Evolutionary conservation across 2,797 vertebrate genomes (phyloP), one percentile per base, ranked within the genome.

Genomic region (Chiroxiphia lanceolata): DNA sequence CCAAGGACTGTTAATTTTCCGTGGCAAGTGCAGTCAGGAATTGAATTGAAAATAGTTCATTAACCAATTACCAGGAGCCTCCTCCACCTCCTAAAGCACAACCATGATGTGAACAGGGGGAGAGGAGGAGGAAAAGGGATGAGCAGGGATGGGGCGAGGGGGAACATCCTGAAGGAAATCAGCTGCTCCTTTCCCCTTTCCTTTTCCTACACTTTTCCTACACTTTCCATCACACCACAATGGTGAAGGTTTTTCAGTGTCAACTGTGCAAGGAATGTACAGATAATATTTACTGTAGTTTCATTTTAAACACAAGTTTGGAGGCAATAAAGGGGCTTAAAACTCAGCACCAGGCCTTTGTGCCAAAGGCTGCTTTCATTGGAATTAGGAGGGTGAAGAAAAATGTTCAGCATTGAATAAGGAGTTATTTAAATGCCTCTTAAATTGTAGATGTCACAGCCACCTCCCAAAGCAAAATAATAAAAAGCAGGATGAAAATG

Each of bases 1-100:
- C 38, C 85, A 90, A 96, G 89, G 94, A 89, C 93, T 94, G 91
- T 78, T 96, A 89, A 94, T 96, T 94, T 91, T 85, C 89, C 76
- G 44, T 25, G 65, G 82, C 87, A 94, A 96, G 87, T 65, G 53
- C 84, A 86, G 87, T 53, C 72, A 94, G 82, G 87, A 91, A 91
- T 68, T 85, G 95, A 96, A 96, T 96, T 75, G 89, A 90, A 96
- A 96, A 74, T 36, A 96, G 87, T 61, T 96, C 95, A 96, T 96
- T 96, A 96, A 89, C 45, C 48, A 89, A 86, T 91, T 92, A 86
- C 57, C 85, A 64, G 4, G 56, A 92, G 84, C 68, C 68, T 87
- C 60, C 78, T 94, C 89, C 75, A 87, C 11, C 70, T 90, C 86
- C 81, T 72, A 61, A 36, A 92, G 77, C 77, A 82, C 83, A 82